Evolutionary conservation across 2,888 invertebrate genomes (phyloP), one percentile per base, ranked within the genome.

Genomic region (Leucozona laternaria): DNA sequence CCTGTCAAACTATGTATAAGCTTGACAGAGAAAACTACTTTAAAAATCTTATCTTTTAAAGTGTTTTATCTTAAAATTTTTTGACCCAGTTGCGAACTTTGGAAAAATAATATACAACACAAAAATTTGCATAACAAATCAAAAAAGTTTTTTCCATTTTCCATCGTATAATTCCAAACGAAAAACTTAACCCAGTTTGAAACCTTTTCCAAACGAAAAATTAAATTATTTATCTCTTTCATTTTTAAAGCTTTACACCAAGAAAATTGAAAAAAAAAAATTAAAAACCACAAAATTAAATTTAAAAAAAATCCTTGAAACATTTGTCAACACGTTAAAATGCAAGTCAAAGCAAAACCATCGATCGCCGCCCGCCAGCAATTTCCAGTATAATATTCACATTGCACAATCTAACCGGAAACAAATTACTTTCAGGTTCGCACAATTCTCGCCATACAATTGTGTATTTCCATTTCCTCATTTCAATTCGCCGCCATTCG

Each of bases 361-460:
- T 48, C 4, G 45, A 48, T 64, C 31, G 45, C 45, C 64, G 2
- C 1, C 11, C 31, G 20, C 11, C 31, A 31, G 31, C 31, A 31
- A 20, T 25, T 50, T 15, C 50, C 22, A 50, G 13, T 7, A 50
- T 50, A 2, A 22, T 25, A 20, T 50, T 11, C 40, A 37, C 43
- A 43, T 62, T 25, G 37, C 37, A 45, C 28, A 31, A 31, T 20
- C 28, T 15, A 66, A 66, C n/a, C 48, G 66, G 43, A n/a, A 79
- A 70, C 70, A 70, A 79, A 84, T 84, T 70, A 75, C 79, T 64
- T 37, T 55, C 25, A 57, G 48, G 22, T 50, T 70, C 79, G 40
- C 45, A 66, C 48, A 48, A 66, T 48, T 48, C 48, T 48, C 48
- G 20, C 31, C 70, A 31, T 57, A 79, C 83, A 79, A 84, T 79